These are phyloP conservation scores for Volucella inflata DNA, from an alignment of 2,888 invertebrate genomes.

Conservation along the genomic window DNA sequence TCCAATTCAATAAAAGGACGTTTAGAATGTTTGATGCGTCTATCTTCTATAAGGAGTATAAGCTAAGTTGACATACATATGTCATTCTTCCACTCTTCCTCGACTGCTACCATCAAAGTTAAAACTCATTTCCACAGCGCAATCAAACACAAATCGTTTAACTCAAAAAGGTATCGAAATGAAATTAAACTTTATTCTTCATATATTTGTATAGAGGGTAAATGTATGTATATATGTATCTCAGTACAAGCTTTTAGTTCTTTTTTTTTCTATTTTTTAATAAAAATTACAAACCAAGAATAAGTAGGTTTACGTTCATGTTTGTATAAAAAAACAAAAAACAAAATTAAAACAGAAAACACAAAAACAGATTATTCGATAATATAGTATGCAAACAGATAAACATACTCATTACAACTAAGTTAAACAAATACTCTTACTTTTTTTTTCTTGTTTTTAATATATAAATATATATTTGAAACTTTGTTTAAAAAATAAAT, in stretches of 20 bases:
- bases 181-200: conserved; percentile 71
- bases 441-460: conserved; percentile 43
- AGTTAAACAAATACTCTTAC: conserved; percentile 53
- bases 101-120: not conserved
- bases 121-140: conserved; percentile 9
- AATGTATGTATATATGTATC: conserved; percentile 66
- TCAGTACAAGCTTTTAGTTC: conserved; percentile 61
- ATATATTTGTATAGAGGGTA: conserved; percentile 61
- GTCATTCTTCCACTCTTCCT: not conserved
- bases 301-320: conserved; percentile 3
- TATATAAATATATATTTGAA: conserved; percentile 63
- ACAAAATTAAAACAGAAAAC: conserved; percentile 20
- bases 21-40: no score
- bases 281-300: conserved; percentile 51
- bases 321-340: conserved; percentile 20
- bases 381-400: conserved; percentile 18
- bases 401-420: conserved; percentile 51
- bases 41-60: no score
- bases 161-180: conserved; percentile 68
- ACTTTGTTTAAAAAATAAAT: no score
- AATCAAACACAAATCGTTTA: not conserved
- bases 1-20: no score
- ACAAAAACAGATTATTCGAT: conserved; percentile 59
- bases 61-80: not conserved
- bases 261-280: conserved; percentile 29